A percentile compares a stretch with the other conserved stretches of the same genome.
phyloP scores from a whole-genome alignment of 2,113 vertebrate genomes.

The Nyctibius bracteatus region DNA sequence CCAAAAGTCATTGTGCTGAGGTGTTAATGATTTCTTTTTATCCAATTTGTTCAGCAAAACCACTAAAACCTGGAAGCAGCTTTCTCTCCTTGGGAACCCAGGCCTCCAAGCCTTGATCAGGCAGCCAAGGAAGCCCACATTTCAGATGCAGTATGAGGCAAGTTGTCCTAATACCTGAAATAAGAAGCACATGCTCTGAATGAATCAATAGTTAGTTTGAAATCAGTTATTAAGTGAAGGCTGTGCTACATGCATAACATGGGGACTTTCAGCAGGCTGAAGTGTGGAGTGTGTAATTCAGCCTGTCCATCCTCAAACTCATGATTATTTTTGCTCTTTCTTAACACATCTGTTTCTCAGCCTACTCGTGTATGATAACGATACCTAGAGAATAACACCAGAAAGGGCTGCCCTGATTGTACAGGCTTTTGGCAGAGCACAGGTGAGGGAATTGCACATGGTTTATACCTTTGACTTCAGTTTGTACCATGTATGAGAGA shows the following conservation, averaged over 20 bases:
- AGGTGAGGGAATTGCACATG: not conserved
- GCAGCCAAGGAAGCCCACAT: not conserved
- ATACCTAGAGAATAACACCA: not conserved
- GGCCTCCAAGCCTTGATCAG: not conserved
- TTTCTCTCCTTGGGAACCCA: not conserved
- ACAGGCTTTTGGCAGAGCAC: not conserved
- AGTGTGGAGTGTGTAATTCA: not conserved
- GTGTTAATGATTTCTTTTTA: not conserved
- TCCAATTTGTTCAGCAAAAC: not conserved
- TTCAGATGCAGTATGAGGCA: not conserved
- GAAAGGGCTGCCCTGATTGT: not conserved
- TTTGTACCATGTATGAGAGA: not conserved
- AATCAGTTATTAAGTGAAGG: not conserved
- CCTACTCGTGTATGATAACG: fast-evolving
- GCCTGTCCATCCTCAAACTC: not conserved
- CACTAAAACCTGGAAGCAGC: not conserved
- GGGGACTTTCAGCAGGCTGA: not conserved
- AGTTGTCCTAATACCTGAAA: not conserved
- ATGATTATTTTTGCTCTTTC: not conserved
- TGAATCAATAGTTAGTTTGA: not conserved
- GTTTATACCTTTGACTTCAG: not conserved
- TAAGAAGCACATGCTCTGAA: not conserved
- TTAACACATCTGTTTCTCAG: not conserved
- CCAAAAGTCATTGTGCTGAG: not conserved
- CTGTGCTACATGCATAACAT: not conserved